Conservation (phyloP, 2,797 vertebrate species). For the Paguma larvata region DNA sequence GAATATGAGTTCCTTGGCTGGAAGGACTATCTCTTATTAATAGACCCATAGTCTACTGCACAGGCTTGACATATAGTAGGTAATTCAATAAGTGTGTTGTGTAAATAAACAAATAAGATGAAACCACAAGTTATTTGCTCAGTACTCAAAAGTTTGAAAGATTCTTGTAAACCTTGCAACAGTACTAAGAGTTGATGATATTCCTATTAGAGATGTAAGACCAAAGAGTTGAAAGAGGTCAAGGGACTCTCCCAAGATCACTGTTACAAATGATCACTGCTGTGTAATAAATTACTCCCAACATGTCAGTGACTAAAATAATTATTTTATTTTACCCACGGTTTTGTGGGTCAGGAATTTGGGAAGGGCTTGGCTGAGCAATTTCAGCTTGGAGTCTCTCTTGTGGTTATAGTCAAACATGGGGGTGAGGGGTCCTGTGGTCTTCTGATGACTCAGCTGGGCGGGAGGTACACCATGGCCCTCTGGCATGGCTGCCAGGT, state of each 20-base stretch:
- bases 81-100: not conserved
- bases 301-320: not conserved
- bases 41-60: not conserved
- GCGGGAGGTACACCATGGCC: not conserved
- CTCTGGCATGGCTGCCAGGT: not conserved
- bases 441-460: not conserved
- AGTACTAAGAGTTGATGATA: not conserved
- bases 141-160: not conserved
- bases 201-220: not conserved
- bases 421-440: accelerated
- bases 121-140: not conserved
- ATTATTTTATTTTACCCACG: not conserved
- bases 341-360: not conserved
- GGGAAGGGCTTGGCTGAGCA: not conserved
- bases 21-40: not conserved
- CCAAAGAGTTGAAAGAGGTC: not conserved
- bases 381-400: not conserved
- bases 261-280: not conserved
- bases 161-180: not conserved
- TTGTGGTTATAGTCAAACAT: not conserved
- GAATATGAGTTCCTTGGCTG: not conserved
- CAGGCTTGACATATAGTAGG: not conserved
- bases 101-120: not conserved
- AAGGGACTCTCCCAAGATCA: not conserved
- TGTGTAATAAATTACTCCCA: not conserved